Evolutionary conservation across 2,797 vertebrate species (phyloP).

Genomic region (Coregonus suidteri): DNA sequence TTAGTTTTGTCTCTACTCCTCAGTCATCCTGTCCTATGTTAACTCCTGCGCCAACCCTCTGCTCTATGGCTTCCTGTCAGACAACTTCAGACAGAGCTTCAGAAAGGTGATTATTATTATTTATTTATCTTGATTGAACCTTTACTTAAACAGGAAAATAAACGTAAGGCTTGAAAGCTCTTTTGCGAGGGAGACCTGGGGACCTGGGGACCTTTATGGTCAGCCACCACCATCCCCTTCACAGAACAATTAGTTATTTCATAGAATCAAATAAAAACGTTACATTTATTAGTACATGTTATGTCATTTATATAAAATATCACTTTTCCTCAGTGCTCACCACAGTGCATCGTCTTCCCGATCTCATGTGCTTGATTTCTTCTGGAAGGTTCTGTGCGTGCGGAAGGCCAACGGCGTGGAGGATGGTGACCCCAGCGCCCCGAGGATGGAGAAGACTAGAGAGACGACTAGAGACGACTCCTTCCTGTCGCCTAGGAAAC

Average conservation of each 20-base stretch:
- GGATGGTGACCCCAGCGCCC: constrained; percentile 80
- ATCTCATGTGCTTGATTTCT: constrained; percentile 56
- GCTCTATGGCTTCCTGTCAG: constrained; percentile 93
- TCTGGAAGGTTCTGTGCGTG: constrained; percentile 61
- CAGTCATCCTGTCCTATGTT: constrained; percentile 89
- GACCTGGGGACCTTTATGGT: background rate
- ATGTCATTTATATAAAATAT: too few species aligned
- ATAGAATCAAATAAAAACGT: background rate
- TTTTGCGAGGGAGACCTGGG: background rate
- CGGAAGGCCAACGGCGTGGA: constrained; percentile 76
- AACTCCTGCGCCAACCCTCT: constrained; percentile 97
- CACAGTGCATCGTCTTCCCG: background rate
- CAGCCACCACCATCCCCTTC: too few species aligned
- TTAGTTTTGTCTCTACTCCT: background rate
- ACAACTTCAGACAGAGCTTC: constrained; percentile 96
- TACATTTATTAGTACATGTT: too few species aligned
- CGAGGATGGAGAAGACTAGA: constrained; percentile 75
- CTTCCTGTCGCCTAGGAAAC: constrained; percentile 68
- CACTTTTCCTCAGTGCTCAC: too few species aligned
- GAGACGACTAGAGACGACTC: constrained; percentile 79
- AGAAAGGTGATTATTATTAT: constrained; percentile 70
- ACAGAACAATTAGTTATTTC: background rate
- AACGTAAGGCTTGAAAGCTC: background rate
- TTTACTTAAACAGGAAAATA: background rate
- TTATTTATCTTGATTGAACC: background rate